These are phyloP conservation scores for Diplogasteroides magnus DNA, from an alignment of 1,140 invertebrate species.

Conservation along the genomic window DNA sequence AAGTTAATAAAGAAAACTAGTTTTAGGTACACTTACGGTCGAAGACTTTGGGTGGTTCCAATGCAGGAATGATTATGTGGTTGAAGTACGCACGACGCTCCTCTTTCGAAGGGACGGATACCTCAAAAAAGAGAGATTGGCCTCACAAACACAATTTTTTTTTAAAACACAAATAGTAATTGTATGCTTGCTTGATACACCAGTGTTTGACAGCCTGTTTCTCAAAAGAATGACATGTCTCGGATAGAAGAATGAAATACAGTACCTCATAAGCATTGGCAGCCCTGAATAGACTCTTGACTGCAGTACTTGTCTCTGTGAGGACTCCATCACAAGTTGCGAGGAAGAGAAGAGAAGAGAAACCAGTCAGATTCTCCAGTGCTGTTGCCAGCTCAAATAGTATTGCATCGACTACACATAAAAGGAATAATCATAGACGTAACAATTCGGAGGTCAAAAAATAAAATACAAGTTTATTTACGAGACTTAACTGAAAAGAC, in stretches of 20 bases:
- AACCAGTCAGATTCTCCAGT: constrained; percentile 24
- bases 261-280: constrained; percentile 4
- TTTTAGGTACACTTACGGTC: constrained; percentile 24
- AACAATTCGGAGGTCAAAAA: too few species aligned
- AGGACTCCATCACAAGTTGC: constrained; percentile 20
- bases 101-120: constrained; percentile 24
- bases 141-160: too few species aligned
- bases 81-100: constrained; percentile 34
- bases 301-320: constrained; percentile 10
- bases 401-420: background rate
- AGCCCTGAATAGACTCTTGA: constrained; percentile 17
- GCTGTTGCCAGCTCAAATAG: constrained; percentile 20
- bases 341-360: constrained; percentile 26
- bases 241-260: too few species aligned
- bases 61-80: constrained; percentile 17
- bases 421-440: too few species aligned
- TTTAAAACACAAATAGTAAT: too few species aligned
- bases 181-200: too few species aligned
- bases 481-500: too few species aligned
- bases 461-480: too few species aligned
- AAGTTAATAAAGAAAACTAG: background rate
- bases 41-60: constrained; percentile 27
- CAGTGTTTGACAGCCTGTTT: too few species aligned
- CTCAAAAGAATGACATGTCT: too few species aligned
- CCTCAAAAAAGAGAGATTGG: constrained; percentile 32